phyloP scores from a whole-genome alignment of 2,888 invertebrate genomes.

The Eupithecia subumbrata region DNA sequence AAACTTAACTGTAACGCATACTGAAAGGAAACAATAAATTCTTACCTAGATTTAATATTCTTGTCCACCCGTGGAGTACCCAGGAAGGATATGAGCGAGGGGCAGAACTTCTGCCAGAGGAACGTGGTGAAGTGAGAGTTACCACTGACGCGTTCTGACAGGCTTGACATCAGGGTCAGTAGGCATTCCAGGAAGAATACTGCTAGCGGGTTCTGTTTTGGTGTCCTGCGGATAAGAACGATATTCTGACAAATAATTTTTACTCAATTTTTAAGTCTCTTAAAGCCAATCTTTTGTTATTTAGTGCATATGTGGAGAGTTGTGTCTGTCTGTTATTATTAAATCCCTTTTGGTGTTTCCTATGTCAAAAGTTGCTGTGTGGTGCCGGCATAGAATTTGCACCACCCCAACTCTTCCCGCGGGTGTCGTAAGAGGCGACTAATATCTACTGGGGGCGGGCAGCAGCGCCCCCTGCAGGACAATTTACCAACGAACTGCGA shows the following conservation, averaged over 20 bases:
- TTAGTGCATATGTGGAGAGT: too few relatives aligned
- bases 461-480: too few relatives aligned
- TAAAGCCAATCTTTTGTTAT: too few relatives aligned
- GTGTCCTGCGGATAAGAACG: constrained; percentile 51
- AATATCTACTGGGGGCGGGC: too few relatives aligned
- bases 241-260: too few relatives aligned
- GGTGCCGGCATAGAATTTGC: too few relatives aligned
- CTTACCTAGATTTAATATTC: constrained; percentile 88
- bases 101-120: constrained; percentile 96
- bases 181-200: constrained; percentile 94
- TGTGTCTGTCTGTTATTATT: too few relatives aligned
- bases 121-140: constrained; percentile 94
- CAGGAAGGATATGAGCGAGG: constrained; percentile 93
- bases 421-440: too few relatives aligned
- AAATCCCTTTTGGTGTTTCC: too few relatives aligned
- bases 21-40: constrained; percentile 23
- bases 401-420: too few relatives aligned
- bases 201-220: constrained; percentile 86
- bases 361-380: background rate
- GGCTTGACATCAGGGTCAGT: constrained; percentile 91
- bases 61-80: constrained; percentile 94
- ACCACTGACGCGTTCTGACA: constrained; percentile 92
- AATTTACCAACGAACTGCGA: too few relatives aligned
- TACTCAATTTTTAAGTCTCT: too few relatives aligned
- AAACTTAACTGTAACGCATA: background rate